phyloP scores from a whole-genome alignment of 2,113 vertebrate species.

The Pelusios castaneus region DNA sequence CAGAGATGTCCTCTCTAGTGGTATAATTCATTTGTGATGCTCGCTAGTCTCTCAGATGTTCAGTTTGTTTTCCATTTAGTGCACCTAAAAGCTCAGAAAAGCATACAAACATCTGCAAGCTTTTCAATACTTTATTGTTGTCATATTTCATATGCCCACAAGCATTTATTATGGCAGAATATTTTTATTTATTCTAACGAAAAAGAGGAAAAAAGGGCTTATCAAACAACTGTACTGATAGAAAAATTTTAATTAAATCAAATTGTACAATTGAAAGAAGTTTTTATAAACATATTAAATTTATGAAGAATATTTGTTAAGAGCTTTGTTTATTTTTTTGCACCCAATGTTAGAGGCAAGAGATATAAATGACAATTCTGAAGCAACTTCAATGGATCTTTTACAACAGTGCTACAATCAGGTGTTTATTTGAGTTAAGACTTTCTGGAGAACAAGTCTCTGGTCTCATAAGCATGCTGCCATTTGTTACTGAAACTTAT shows the following conservation, averaged over 20 bases:
- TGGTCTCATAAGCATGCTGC: background rate
- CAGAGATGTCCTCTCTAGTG: background rate
- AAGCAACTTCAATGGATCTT: background rate
- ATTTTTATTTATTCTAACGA: background rate
- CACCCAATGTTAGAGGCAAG: background rate
- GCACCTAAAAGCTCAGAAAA: background rate
- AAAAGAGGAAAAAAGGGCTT: background rate
- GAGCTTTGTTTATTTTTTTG: background rate
- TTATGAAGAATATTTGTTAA: background rate
- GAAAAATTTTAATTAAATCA: background rate
- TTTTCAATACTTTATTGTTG: background rate
- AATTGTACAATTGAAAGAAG: background rate
- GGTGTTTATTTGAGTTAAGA: background rate
- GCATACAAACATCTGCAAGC: background rate
- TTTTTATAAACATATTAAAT: background rate
- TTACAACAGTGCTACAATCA: background rate
- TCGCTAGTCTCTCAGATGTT: background rate
- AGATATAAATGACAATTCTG: background rate
- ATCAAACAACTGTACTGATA: background rate
- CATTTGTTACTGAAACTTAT: background rate
- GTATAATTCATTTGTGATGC: background rate
- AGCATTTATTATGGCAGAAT: background rate
- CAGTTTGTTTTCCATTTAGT: background rate
- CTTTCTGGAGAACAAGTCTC: background rate
- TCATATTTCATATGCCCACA: background rate